Evolutionary conservation across 2,888 invertebrate genomes (phyloP).

Genomic region (Diabrotica balteata): DNA sequence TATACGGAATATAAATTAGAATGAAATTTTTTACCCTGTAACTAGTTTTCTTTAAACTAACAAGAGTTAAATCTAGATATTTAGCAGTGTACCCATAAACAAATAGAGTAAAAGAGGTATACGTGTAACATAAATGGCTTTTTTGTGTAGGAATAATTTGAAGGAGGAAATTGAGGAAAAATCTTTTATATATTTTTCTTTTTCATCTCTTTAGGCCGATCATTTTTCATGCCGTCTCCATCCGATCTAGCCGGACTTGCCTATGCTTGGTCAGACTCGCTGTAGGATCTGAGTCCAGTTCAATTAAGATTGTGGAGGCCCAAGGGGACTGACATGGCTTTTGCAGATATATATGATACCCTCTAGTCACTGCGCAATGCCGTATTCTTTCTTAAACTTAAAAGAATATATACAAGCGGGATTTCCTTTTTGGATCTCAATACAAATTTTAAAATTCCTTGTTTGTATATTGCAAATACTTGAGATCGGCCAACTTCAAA

Average conservation of each 20-base stretch:
- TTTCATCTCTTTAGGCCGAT: constrained; percentile 61
- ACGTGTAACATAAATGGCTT: constrained; percentile 16
- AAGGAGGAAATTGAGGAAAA: constrained; percentile 61
- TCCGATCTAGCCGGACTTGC: constrained; percentile 51
- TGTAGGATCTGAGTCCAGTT: constrained; percentile 56
- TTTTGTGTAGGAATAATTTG: constrained; percentile 53
- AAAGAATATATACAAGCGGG: constrained; percentile 21
- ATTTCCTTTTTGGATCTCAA: not conserved
- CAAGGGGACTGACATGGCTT: constrained; percentile 49
- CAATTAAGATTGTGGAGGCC: constrained; percentile 60
- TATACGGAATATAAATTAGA: no score
- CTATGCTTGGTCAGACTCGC: constrained; percentile 41
- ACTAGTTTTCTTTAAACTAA: no score
- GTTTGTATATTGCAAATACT: no score
- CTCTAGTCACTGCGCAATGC: constrained; percentile 32
- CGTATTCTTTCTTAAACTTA: constrained; percentile 19
- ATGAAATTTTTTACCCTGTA: no score
- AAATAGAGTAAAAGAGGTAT: constrained; percentile 1
- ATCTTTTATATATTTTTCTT: constrained; percentile 60
- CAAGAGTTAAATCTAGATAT: no score
- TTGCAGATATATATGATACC: constrained; percentile 36
- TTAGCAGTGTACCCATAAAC: not conserved
- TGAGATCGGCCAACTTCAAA: no score
- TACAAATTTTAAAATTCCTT: no score
- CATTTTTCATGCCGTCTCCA: constrained; percentile 63